Conservation (phyloP, 2,797 vertebrate species). For the Sternotherus odoratus region DNA sequence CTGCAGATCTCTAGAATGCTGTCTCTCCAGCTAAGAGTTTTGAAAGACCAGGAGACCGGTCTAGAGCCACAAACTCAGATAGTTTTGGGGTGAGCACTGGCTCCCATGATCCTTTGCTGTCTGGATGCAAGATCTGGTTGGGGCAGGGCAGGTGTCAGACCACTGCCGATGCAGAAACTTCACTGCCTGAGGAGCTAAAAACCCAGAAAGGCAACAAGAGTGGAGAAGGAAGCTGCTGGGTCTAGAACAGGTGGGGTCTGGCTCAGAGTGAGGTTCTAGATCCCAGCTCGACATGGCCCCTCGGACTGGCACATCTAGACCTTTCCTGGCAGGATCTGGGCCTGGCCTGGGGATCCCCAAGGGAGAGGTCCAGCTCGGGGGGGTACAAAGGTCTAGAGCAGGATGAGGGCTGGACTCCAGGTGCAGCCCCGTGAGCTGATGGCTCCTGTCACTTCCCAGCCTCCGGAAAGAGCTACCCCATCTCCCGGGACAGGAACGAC, state of each 20-base stretch:
- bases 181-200: neutral
- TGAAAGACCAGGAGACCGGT: neutral
- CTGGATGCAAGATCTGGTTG: too few relatives aligned
- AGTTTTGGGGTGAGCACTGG: neutral
- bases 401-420: neutral
- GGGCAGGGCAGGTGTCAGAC: too few relatives aligned
- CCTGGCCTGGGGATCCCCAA: neutral
- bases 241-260: slow-evolving; percentile 41
- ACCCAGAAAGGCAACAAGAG: slow-evolving; percentile 61
- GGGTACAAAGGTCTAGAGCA: neutral
- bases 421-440: neutral
- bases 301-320: too few relatives aligned
- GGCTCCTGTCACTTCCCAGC: slow-evolving; percentile 23
- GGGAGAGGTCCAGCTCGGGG: too few relatives aligned
- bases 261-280: neutral
- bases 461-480: slow-evolving; percentile 65
- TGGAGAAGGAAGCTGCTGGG: slow-evolving; percentile 69
- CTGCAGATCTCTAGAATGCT: neutral
- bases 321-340: too few relatives aligned
- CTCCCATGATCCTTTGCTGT: neutral
- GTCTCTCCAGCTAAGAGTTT: neutral
- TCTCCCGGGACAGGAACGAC: slow-evolving; percentile 76
- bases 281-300: too few relatives aligned
- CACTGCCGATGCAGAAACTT: neutral
- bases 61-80: neutral